Conservation (phyloP, 2,113 vertebrate species). For the Dromiciops gliroides region DNA sequence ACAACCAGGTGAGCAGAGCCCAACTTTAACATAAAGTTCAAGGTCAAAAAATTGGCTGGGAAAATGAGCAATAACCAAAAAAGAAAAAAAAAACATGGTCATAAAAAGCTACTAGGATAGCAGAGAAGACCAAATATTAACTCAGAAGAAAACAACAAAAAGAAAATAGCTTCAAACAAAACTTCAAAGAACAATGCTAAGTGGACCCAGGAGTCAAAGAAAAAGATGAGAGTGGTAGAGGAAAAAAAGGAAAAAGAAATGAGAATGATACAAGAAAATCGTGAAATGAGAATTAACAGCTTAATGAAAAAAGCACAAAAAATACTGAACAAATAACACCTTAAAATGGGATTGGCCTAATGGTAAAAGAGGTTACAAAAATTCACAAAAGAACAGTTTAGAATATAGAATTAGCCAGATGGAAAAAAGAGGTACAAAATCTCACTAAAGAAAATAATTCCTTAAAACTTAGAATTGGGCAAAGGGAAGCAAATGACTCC, state of each 20-base stretch:
- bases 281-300: not conserved
- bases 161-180: not conserved
- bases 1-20: not conserved
- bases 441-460: not conserved
- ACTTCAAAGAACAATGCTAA: not conserved
- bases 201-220: not conserved
- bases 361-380: not conserved
- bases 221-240: not conserved
- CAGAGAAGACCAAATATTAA: not conserved
- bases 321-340: not conserved
- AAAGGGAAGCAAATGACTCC: not conserved
- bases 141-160: not conserved
- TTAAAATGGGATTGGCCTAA: not conserved
- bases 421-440: not conserved
- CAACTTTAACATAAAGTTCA: not conserved
- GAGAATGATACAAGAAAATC: not conserved
- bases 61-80: not conserved
- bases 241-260: not conserved
- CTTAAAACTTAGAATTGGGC: not conserved
- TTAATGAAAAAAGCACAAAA: not conserved
- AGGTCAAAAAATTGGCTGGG: not conserved
- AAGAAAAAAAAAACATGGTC: not conserved
- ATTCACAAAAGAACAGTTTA: not conserved
- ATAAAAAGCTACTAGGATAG: not conserved
- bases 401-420: not conserved